Percentiles rank a stretch among this genome's conserved stretches.
These are phyloP conservation scores for Rattus rattus DNA, from an alignment of 2,113 vertebrate species.

Conservation along the genomic window DNA sequence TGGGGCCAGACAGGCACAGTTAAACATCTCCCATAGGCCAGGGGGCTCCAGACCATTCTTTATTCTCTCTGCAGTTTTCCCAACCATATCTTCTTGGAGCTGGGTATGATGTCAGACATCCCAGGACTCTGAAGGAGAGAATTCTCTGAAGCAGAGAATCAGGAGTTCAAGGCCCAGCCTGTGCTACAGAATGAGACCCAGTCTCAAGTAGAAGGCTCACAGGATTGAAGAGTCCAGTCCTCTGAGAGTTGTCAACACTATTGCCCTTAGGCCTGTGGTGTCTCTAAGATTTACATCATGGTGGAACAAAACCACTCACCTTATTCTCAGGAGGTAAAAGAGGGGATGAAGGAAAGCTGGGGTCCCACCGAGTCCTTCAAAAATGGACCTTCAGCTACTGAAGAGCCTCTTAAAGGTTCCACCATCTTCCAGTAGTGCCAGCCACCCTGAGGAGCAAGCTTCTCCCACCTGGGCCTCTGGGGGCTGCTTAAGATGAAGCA, in stretches of 20 bases:
- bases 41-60: not conserved
- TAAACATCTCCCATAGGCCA: not conserved
- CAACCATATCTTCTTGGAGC: not conserved
- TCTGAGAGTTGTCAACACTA: not conserved
- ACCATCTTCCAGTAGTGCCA: not conserved
- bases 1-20: fast-evolving
- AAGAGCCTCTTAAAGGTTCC: not conserved
- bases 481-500: not conserved
- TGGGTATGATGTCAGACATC: not conserved
- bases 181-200: not conserved
- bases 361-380: not conserved
- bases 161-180: not conserved
- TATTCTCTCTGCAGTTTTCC: not conserved
- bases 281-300: not conserved
- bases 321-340: not conserved
- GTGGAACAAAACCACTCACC: not conserved
- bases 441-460: not conserved
- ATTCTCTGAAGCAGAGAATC: not conserved
- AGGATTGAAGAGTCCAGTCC: not conserved
- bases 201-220: not conserved
- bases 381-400: too few relatives aligned
- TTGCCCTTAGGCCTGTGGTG: not conserved
- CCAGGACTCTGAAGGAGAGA: not conserved
- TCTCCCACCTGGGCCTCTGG: not conserved
- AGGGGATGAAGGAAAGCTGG: not conserved